phyloP scores from a whole-genome alignment of 2,113 vertebrate species.

The Psettodes erumei region DNA sequence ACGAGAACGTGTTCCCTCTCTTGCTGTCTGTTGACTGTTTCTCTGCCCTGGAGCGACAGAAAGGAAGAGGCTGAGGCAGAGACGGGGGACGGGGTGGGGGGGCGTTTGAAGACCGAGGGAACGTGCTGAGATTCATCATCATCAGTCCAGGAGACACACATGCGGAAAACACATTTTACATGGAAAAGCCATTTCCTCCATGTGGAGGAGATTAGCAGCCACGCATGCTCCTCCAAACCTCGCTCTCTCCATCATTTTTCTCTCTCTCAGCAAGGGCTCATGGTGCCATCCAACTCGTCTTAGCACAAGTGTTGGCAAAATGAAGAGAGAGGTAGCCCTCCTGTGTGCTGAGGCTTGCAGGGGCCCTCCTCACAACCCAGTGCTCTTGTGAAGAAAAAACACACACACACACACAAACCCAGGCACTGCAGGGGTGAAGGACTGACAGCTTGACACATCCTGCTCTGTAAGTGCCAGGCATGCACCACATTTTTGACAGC shows the following conservation, averaged over 20 bases:
- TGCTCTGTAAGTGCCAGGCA: conserved; percentile 44
- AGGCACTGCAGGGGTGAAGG: conserved; percentile 22
- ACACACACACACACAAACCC: conserved; percentile 26
- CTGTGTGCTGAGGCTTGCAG: conserved; percentile 4
- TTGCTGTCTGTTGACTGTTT: conserved; percentile 53
- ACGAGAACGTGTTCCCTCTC: conserved; percentile 36
- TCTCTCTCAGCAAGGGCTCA: conserved; percentile 16
- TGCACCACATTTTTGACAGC: conserved; percentile 32
- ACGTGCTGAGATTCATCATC: conserved; percentile 69
- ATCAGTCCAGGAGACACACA: conserved; percentile 50
- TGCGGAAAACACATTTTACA: conserved; percentile 56
- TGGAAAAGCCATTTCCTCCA: conserved; percentile 67
- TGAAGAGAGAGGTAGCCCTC: conserved; percentile 17
- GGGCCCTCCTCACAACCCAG: conserved; percentile 23
- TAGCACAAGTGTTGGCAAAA: conserved; percentile 36
- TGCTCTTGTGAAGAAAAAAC: conserved; percentile 16
- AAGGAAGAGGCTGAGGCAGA: conserved; percentile 49
- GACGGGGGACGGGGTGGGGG: conserved; percentile 18
- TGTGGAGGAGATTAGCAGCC: conserved; percentile 59
- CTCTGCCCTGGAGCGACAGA: conserved; percentile 62
- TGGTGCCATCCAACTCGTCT: conserved; percentile 24
- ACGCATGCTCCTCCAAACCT: conserved; percentile 38
- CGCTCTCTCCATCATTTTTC: conserved; percentile 10
- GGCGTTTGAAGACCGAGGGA: conserved; percentile 19
- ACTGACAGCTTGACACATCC: conserved; percentile 54